phyloP scores from a whole-genome alignment of 2,888 invertebrate genomes.

The Pomacea canaliculata region DNA sequence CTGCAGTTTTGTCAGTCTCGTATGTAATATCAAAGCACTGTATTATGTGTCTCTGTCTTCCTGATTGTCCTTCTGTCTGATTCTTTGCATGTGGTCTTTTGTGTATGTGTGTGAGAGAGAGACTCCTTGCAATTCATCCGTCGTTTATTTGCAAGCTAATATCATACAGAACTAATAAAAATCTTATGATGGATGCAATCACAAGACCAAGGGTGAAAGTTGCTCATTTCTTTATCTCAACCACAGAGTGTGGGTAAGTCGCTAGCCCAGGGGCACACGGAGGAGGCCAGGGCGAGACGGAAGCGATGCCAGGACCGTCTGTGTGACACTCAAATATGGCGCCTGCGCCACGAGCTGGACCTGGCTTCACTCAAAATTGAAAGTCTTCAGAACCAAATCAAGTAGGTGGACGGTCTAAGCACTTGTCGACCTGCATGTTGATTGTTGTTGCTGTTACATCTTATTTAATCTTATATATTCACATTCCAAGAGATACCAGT shows the following conservation, averaged over 20 bases:
- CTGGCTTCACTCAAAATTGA: constrained; percentile 86
- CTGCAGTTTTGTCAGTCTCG: constrained; percentile 94
- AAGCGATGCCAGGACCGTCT: constrained; percentile 80
- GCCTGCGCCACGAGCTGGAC: constrained; percentile 90
- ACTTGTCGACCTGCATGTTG: neutral
- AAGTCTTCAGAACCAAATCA: constrained; percentile 86
- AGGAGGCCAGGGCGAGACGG: constrained; percentile 81
- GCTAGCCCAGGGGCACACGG: constrained; percentile 84
- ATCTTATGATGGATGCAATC: too few relatives aligned
- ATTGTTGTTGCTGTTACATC: too few relatives aligned
- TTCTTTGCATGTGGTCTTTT: too few relatives aligned
- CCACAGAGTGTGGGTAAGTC: constrained; percentile 79
- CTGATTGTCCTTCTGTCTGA: too few relatives aligned
- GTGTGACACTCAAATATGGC: constrained; percentile 78
- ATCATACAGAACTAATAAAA: too few relatives aligned
- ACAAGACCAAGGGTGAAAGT: too few relatives aligned
- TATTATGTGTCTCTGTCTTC: neutral
- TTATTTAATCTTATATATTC: too few relatives aligned
- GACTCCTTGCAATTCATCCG: too few relatives aligned
- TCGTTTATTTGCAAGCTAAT: too few relatives aligned
- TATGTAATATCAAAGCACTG: constrained; percentile 70
- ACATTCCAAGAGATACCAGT: too few relatives aligned
- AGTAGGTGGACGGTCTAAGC: constrained; percentile 38
- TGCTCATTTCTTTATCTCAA: too few relatives aligned
- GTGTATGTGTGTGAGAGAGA: too few relatives aligned